Evolutionary conservation across 2,797 vertebrate genomes (phyloP), one percentile per base, ranked within the genome.

Genomic region (Cirrhinus mrigala): DNA sequence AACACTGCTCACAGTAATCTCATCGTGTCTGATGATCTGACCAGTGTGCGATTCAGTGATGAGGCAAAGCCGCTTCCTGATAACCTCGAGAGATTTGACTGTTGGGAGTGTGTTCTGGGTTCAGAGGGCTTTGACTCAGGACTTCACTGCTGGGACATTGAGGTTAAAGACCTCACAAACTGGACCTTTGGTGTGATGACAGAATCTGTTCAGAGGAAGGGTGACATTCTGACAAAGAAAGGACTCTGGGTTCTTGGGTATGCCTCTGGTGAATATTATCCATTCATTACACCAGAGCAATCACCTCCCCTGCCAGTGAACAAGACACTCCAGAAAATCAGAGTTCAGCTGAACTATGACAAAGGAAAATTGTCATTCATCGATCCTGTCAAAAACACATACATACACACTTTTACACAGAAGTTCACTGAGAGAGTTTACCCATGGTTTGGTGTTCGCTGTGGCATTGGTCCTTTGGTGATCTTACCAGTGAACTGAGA

Each of bases 191-290:
- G 83, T 27, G 83, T 85, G 29, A 46, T 79, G 64, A 60, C 83
- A 48, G 75, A 85, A 54, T 85, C 75, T 14, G 83, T n/a, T 20
- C 22, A 60, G 75, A 85, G 83, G 24, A 84, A 79, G 52, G 52
- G 11, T 11, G 18, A 46, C 1, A n/a, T 83, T 12, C 27, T 4
- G 1, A 16, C 20, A 6, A 48, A 56, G 18, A 29, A 7, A 6
- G 81, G 71, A 33, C 14, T 83, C 4, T 83, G 81, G 81, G 48
- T 1, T 64, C 54, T 83, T 40, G 15, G 1, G 9, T 50, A 33
- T 64, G 0, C 10, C 16, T 22, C 6, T 33, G 56, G n/a, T 22
- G 14, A 50, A 46, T 75, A 83, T 18, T 6, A 8, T 24, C 56
- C 70, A 20, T 4, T 33, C 27, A 3, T 15, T 8, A 58, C 81